These are phyloP conservation scores for Apamea crenata DNA, from an alignment of 2,888 invertebrate species.

Conservation along the genomic window DNA sequence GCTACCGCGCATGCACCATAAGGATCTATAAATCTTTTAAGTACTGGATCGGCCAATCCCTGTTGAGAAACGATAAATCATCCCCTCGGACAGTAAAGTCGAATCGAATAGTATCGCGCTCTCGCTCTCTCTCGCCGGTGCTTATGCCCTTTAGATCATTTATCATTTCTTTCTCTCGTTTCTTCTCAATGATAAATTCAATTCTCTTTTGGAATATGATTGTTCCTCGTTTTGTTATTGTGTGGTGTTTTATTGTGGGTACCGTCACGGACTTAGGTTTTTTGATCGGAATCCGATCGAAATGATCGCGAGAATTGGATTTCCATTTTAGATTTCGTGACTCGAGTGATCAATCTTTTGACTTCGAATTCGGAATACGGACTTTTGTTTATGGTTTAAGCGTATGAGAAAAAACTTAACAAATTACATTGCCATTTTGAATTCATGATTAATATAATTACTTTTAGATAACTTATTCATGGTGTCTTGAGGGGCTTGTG, in stretches of 20 bases:
- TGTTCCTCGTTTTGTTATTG: slow-evolving; percentile 89
- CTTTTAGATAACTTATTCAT: slow-evolving; percentile 21
- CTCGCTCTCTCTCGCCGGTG: slow-evolving; percentile 81
- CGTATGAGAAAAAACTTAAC: slow-evolving; percentile 60
- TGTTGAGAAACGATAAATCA: slow-evolving; percentile 90
- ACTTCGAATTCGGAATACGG: slow-evolving; percentile 66
- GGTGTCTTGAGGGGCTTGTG: no score
- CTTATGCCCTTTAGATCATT: slow-evolving; percentile 83
- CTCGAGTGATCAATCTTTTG: slow-evolving; percentile 85
- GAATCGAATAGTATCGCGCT: slow-evolving; percentile 80
- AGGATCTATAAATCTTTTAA: slow-evolving; percentile 89
- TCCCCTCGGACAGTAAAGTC: slow-evolving; percentile 85
- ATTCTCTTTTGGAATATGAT: slow-evolving; percentile 90
- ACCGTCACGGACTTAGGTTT: slow-evolving; percentile 88
- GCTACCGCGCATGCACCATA: slow-evolving; percentile 89
- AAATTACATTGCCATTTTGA: slow-evolving; percentile 61
- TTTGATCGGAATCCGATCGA: slow-evolving; percentile 89
- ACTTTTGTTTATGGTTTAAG: slow-evolving; percentile 66
- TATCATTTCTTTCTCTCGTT: slow-evolving; percentile 89
- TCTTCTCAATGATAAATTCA: slow-evolving; percentile 90
- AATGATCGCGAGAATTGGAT: slow-evolving; percentile 90
- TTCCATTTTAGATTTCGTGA: slow-evolving; percentile 87
- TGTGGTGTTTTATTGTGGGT: slow-evolving; percentile 88
- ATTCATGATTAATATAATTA: slow-evolving; percentile 44
- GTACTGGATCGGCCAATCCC: slow-evolving; percentile 90